Base-by-base conservation (phyloP, 1,140 invertebrate species). In the Drosophila fuyamai region DNA sequence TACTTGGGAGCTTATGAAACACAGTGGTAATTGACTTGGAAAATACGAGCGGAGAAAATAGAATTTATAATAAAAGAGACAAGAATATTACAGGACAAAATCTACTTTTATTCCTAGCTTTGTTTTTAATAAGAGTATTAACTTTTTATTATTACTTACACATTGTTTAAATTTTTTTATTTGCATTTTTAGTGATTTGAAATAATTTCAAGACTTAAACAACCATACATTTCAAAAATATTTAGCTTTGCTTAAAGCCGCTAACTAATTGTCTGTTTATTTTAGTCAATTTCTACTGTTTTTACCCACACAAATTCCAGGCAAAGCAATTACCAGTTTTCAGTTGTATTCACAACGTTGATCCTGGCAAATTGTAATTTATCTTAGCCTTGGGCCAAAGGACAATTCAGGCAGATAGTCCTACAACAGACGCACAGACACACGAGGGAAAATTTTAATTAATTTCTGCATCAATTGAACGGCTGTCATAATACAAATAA, bases 401-500 rank as follows among this genome's bases (percentile, higher is more conserved):
- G 71, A 75, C 59, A 75, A 57, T 70, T 38, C 65, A 57, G 27
- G 5, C 43, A 71, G 43, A 71, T 47, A 70, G 43, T 70, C 67
- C 50, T 70, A 57, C 48, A 4, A 51, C 43, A 55, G n/a, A 55
- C 12, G 38, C 18, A 47, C 18, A n/a, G 6, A 50, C 18, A 59
- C 32, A 48, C 40, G 29, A 65, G 66, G 48, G 63, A 50, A 86
- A 76, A 88, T 83, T 88, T 83, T 88, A 83, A 88, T 89, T 88
- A 89, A 88, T 89, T 79, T 88, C 63, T 70, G 71, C 61, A 76
- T 68, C 83, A 76, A 72, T 82, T 68, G 61, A 58, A 66, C 76
- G 75, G 53, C 79, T 88, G 79, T 89, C 83, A 83, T 79, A 88
- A 88, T 79, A 88, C 79, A 88, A 83, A 86, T 83, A 88, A 55